phyloP scores from a whole-genome alignment of 2,888 invertebrate species.

The Tipula unca region DNA sequence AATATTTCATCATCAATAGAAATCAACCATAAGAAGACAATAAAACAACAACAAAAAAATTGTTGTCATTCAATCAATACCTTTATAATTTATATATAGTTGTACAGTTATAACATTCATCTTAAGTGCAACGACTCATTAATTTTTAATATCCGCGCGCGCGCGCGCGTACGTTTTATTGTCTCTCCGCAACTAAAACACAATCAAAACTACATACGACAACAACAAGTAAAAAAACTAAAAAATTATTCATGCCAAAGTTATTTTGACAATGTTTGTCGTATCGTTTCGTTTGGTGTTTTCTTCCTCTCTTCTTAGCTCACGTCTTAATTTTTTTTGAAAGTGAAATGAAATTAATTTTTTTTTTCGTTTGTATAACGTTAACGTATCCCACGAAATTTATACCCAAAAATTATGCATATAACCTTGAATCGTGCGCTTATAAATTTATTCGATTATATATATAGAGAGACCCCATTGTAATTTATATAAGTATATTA shows the following conservation, averaged over 20 bases:
- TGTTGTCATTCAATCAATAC: neutral
- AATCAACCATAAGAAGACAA: neutral
- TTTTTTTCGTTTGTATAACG: neutral
- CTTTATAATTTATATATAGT: neutral
- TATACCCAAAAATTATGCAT: neutral
- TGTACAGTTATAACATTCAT: neutral
- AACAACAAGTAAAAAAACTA: neutral
- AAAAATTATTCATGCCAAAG: neutral
- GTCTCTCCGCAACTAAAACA: neutral
- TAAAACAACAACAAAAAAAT: neutral
- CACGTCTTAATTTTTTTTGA: neutral
- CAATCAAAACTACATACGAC: no score
- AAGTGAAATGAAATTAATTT: neutral
- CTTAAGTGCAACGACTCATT: neutral
- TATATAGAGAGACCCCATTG: no score
- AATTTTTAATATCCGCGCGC: neutral
- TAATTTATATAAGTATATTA: slow-evolving; percentile 24
- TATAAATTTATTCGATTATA: slow-evolving; percentile 17
- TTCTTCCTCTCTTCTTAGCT: neutral
- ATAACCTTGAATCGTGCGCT: neutral
- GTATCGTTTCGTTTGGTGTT: neutral
- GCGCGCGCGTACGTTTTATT: neutral
- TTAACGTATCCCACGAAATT: neutral
- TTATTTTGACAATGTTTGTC: neutral
- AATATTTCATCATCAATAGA: neutral